Evolutionary conservation across 2,888 invertebrate genomes (phyloP), one percentile per base, ranked within the genome.

Genomic region (Tridacna gigas): DNA sequence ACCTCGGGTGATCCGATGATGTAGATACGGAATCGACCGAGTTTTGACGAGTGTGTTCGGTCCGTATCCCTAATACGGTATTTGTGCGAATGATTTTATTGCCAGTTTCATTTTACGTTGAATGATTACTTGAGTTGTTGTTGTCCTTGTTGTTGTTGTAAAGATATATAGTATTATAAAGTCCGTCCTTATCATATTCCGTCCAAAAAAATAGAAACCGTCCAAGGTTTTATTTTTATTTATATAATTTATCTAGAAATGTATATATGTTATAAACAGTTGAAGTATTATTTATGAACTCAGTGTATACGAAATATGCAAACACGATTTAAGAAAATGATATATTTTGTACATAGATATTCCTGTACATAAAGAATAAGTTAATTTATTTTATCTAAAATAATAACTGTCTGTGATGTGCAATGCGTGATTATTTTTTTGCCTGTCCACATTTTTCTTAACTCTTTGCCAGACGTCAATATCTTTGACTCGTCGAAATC

Each of bases 131-230:
- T 37, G 37, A 7, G 37, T 56, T 56, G 56, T 56, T 56, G 56
- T 56, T 56, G 56, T 45, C 11, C 28, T 67, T 67, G 28, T 67
- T 28, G 45, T 45, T 37, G 71, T 51, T 71, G 7, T 71, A 22
- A 22, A 51, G 25, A 51, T 22, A 51, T 25, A 71, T 51, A 71
- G 71, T 71, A 51, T 71, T 71, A 51, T 22, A 4, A 51, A 26
- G 9, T 75, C 80, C 83, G 83, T 84, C 83, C 83, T 56, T 65
- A 77, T 76, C 69, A 22, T 25, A 75, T 77, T 80, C 83, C 83
- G 83, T 84, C 83, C 83, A 80, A 74, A 63, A 22, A 22, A 25
- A 71, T 71, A 26, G 25, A 74, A 51, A 66, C 79, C 79, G 79
- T 79, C 79, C 79, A 79, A 37, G 79, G 79, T 74, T 73, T 69